These are phyloP conservation scores for Ochlodes sylvanus DNA, from an alignment of 2,888 invertebrate genomes.

Conservation along the genomic window DNA sequence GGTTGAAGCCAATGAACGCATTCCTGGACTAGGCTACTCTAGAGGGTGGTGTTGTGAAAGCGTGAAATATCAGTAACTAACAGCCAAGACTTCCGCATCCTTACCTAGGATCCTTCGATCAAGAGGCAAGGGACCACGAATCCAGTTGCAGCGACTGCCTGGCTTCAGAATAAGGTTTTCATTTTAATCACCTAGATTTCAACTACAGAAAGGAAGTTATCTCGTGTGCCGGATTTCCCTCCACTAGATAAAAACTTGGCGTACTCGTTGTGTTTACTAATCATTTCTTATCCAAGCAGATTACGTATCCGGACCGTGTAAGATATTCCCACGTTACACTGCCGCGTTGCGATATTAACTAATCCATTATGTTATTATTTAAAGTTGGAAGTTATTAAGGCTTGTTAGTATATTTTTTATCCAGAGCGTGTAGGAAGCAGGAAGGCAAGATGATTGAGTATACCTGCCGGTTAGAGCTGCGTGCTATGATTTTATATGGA, in stretches of 20 bases:
- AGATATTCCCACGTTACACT: conserved; percentile 33
- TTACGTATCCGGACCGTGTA: conserved; percentile 30
- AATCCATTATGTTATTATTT: conserved; percentile 35
- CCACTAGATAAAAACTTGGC: conserved; percentile 14
- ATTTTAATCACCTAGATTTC: neutral
- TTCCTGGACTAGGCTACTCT: too few species aligned
- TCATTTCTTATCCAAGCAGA: conserved; percentile 25
- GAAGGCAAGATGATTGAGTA: neutral
- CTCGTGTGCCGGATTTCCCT: conserved; percentile 30
- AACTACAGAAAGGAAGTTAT: conserved; percentile 23
- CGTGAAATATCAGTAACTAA: too few species aligned
- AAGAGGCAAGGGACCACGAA: too few species aligned
- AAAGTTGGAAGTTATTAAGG: conserved; percentile 1
- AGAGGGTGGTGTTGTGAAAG: too few species aligned
- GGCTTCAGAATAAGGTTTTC: neutral
- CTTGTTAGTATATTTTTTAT: conserved; percentile 14
- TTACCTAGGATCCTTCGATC: too few species aligned
- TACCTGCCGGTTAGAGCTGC: conserved; percentile 20
- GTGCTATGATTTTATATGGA: conserved; percentile 10
- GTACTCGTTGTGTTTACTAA: conserved; percentile 20
- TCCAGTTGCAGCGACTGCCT: neutral
- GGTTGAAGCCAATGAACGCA: too few species aligned
- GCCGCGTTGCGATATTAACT: conserved; percentile 25
- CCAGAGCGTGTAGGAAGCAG: conserved; percentile 2
- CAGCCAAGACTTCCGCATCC: too few species aligned